Base-by-base conservation (phyloP, 2,797 vertebrate genomes). In the Diceros bicornis region DNA sequence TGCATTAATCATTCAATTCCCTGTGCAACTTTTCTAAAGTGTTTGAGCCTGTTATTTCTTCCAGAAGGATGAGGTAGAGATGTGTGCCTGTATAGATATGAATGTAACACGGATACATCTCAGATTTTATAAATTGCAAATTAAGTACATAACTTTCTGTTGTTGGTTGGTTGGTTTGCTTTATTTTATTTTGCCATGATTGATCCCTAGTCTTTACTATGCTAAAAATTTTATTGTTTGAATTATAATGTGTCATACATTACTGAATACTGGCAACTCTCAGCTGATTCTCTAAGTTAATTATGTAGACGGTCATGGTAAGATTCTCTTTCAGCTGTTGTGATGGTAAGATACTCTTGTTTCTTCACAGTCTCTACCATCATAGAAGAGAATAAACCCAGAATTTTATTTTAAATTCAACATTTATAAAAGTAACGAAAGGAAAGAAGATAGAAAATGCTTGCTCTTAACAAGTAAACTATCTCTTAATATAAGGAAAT, bases 1-100 rank as follows among this genome's bases (percentile, higher is more conserved):
- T 57, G 59, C 93, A 98, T 97, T 97, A 89, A 81, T 91, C 96
- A 95, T 81, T 79, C 27, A 83, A 59, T 83, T 91, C 87, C 47
- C 79, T 7, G 62, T 6, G 81, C 62, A 97, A 92, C 44, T 94
- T 78, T 47, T 77, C 82, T 52, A 89, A 95, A 92, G 71, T 32
- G 18, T 61, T n/a, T 2, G 4, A 86, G 18, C 47, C 47, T 93
- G 3, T 4, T 75, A 89, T 62, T 92, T 95, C 86, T 97, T 95
- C 47, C 59, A 91, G 32, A 92, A 84, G 34, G 29, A 69, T 50
- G 23, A 74, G 32, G 57, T 61, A 59, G 52, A 66, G 12, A 88
- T 69, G 8, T 83, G 32, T 77, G 61, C 23, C 25, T 91, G 21
- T 50, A 25, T 25, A 84, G 17, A 82, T 93, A 78, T 27, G 37